Conservation (phyloP, 1,140 invertebrate species). For the Aphelenchoides fujianensis region DNA sequence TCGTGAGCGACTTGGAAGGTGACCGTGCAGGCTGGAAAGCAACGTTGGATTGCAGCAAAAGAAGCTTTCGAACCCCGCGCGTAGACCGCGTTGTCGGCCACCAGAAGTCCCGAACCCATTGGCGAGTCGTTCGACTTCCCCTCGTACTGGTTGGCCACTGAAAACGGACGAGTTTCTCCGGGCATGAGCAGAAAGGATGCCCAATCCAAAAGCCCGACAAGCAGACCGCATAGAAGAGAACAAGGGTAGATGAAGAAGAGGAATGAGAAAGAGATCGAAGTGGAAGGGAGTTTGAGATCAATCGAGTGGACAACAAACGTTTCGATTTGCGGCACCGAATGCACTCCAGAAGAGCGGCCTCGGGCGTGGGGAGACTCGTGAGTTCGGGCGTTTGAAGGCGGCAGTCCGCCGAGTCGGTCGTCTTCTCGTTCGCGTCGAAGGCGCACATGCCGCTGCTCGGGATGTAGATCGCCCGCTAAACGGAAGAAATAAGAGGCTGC, state of each 20-base stretch:
- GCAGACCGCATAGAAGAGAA: not conserved
- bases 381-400: not conserved
- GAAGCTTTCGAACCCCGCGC: not conserved
- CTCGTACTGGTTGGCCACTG: not conserved
- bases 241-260: not conserved
- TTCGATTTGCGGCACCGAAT: conserved; percentile 13
- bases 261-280: not conserved
- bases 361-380: not conserved
- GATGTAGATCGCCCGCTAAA: conserved; percentile 20
- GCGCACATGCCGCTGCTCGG: conserved; percentile 9
- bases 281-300: not conserved
- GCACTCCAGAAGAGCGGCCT: not conserved
- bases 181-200: not conserved
- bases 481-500: not conserved
- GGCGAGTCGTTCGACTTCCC: conserved; percentile 9
- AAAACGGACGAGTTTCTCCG: too few species aligned
- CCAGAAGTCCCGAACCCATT: conserved; percentile 2
- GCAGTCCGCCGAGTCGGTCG: not conserved
- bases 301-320: conserved; percentile 19
- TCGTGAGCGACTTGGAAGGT: conserved; percentile 26
- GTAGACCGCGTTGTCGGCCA: conserved; percentile 2
- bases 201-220: not conserved
- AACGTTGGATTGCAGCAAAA: not conserved
- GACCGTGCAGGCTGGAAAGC: conserved; percentile 19
- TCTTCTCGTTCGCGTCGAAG: not conserved